A percentile compares a stretch with the other conserved stretches of the same genome.
phyloP scores from a whole-genome alignment of 2,113 vertebrate species.

The Noctilio leporinus region DNA sequence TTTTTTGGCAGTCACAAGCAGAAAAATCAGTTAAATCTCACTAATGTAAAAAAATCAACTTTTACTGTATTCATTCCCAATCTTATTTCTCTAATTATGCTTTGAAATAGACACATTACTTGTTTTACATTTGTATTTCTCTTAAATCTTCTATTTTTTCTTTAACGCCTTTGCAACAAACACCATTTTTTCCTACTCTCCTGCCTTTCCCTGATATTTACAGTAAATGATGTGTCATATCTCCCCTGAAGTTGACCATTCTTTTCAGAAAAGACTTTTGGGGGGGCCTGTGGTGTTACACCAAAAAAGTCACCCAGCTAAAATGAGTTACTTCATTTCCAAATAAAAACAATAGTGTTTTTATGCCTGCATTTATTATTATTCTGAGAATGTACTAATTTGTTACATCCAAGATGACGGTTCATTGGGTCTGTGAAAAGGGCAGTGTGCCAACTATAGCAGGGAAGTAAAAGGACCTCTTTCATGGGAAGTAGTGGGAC shows the following conservation, averaged over 20 bases:
- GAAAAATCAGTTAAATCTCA: conserved; percentile 36
- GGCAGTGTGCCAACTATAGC: conserved; percentile 85
- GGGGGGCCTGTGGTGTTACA: conserved; percentile 73
- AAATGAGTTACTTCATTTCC: conserved; percentile 88
- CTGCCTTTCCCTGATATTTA: conserved; percentile 65
- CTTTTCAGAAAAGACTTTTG: conserved; percentile 74
- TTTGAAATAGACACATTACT: conserved; percentile 40
- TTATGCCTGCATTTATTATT: conserved; percentile 97
- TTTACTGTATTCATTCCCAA: not conserved
- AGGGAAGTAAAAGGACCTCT: conserved; percentile 84
- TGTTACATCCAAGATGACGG: conserved; percentile 98
- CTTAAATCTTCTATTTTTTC: conserved; percentile 45
- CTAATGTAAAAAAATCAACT: conserved; percentile 26
- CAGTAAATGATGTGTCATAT: conserved; percentile 65
- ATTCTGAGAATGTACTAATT: conserved; percentile 99
- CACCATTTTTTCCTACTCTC: conserved; percentile 27
- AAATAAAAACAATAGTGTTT: conserved; percentile 94
- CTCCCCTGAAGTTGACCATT: conserved; percentile 69
- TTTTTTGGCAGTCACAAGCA: not conserved
- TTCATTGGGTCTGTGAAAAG: conserved; percentile 88
- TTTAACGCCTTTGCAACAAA: conserved; percentile 31
- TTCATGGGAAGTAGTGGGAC: conserved; percentile 87
- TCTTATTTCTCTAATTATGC: conserved; percentile 8
- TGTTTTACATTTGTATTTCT: conserved; percentile 46
- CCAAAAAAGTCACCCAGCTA: conserved; percentile 86